Evolutionary conservation across 2,113 vertebrate genomes (phyloP).

Genomic region (Octodon degus): DNA sequence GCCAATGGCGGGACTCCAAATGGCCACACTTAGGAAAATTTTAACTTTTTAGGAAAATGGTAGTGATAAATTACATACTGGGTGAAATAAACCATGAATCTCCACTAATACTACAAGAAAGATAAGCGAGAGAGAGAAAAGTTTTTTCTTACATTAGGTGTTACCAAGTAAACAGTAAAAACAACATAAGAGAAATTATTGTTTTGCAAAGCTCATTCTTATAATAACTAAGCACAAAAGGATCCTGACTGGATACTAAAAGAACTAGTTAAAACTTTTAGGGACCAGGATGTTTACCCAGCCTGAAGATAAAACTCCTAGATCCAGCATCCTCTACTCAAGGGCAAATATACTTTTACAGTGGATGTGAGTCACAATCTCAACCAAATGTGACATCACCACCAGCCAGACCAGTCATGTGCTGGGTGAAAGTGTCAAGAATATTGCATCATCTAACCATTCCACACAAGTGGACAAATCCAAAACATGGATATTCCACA

Average conservation of each 20-base stretch:
- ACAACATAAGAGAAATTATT: not conserved
- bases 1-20: not conserved
- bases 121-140: no score
- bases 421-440: not conserved
- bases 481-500: not conserved
- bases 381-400: not conserved
- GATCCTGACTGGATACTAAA: not conserved
- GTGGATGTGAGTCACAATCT: not conserved
- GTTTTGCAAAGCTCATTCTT: not conserved
- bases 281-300: not conserved
- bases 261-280: not conserved
- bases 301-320: not conserved
- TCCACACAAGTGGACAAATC: not conserved
- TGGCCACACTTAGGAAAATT: not conserved
- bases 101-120: not conserved
- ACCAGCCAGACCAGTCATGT: accelerated
- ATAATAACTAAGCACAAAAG: not conserved
- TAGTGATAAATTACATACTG: not conserved
- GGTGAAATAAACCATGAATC: not conserved
- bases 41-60: not conserved
- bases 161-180: not conserved
- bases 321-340: not conserved
- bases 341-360: not conserved
- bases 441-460: no score
- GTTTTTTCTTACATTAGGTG: not conserved